phyloP scores from a whole-genome alignment of 2,113 vertebrate genomes.

The Oriolus oriolus region DNA sequence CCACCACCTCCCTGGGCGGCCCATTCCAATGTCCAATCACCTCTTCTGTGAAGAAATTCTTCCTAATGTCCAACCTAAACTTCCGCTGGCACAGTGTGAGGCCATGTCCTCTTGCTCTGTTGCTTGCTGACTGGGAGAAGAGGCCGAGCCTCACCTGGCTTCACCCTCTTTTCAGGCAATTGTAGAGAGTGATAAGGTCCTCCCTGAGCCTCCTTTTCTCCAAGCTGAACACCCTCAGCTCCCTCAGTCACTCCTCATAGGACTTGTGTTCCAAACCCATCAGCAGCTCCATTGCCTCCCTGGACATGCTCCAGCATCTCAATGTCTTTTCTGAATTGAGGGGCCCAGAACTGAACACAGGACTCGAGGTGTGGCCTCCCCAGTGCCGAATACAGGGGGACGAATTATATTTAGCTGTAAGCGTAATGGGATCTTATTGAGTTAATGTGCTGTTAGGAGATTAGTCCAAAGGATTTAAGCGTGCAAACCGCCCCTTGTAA shows the following conservation, averaged over 20 bases:
- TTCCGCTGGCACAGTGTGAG: fast-evolving
- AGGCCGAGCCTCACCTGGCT: background rate
- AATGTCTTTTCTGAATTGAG: background rate
- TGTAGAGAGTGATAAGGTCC: background rate
- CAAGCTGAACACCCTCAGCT: background rate
- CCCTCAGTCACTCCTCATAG: fast-evolving
- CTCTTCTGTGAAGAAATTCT: background rate
- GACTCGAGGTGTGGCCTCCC: background rate
- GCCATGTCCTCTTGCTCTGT: background rate
- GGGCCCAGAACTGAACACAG: background rate
- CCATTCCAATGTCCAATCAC: background rate
- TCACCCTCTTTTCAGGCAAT: background rate
- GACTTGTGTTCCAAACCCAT: background rate
- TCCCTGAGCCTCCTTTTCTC: background rate
- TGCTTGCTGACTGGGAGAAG: background rate
- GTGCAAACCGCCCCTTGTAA: background rate
- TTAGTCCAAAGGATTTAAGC: background rate
- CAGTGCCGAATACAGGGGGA: background rate
- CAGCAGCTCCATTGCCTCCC: background rate
- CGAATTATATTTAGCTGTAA: background rate
- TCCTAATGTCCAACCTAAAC: background rate
- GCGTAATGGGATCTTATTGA: background rate
- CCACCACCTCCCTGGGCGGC: background rate
- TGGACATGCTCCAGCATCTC: background rate
- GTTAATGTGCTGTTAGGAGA: background rate